Conservation (phyloP, 2,888 invertebrate species). For the Stictocephala bisonia region DNA sequence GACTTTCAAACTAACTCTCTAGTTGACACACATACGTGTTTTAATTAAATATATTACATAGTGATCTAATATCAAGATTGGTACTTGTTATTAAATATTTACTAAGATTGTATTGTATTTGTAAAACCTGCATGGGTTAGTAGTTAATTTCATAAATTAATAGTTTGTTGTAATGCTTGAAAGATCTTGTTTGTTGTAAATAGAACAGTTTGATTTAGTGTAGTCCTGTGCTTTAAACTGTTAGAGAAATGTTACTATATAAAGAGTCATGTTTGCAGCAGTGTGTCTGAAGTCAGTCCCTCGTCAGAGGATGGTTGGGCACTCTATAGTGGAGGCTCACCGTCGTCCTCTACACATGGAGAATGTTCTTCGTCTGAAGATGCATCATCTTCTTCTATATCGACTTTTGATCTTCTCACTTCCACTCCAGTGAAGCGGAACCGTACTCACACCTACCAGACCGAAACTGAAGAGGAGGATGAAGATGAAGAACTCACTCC, state of each 20-base stretch:
- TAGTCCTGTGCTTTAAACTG: not conserved
- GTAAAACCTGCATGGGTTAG: too few relatives aligned
- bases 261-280: constrained; percentile 32
- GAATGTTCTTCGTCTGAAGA: constrained; percentile 55
- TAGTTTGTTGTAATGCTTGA: too few relatives aligned
- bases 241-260: too few relatives aligned
- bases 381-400: constrained; percentile 55
- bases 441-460: not conserved
- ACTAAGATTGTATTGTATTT: too few relatives aligned
- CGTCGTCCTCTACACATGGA: constrained; percentile 47
- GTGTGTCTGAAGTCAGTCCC: constrained; percentile 36
- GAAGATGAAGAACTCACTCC: constrained; percentile 27
- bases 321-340: constrained; percentile 40
- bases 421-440: constrained; percentile 43
- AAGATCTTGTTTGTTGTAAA: not conserved
- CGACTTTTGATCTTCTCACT: constrained; percentile 56
- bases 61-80: too few relatives aligned
- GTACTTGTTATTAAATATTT: too few relatives aligned
- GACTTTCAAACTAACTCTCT: too few relatives aligned
- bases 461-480: constrained; percentile 39
- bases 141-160: too few relatives aligned
- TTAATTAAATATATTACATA: too few relatives aligned
- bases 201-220: not conserved
- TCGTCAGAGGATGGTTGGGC: constrained; percentile 44
- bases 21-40: too few relatives aligned